Evolutionary conservation across 1,140 invertebrate species (phyloP).

Genomic region (Mamestra configurata): DNA sequence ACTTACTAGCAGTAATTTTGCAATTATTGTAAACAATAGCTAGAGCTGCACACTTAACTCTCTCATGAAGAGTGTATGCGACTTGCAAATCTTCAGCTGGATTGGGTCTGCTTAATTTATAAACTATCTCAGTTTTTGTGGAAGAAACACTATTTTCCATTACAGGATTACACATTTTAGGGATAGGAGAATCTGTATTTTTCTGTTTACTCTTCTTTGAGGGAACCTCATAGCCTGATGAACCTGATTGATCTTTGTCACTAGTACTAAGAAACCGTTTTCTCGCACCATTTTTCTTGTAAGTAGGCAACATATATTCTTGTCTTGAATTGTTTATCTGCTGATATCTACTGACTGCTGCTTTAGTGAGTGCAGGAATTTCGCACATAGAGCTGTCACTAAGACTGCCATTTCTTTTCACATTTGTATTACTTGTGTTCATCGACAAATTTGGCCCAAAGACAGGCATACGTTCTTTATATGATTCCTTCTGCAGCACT

Average conservation of each 20-base stretch:
- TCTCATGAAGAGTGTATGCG: slow-evolving; percentile 83
- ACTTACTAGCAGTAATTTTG: slow-evolving; percentile 79
- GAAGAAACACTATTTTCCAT: slow-evolving; percentile 86
- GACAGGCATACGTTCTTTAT: slow-evolving; percentile 74
- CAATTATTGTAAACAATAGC: slow-evolving; percentile 85
- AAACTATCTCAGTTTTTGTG: slow-evolving; percentile 82
- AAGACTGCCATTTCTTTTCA: slow-evolving; percentile 74
- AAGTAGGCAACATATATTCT: slow-evolving; percentile 63
- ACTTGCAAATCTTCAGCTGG: slow-evolving; percentile 79
- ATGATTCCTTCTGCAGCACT: slow-evolving; percentile 79
- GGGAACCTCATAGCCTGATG: slow-evolving; percentile 78
- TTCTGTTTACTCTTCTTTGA: slow-evolving; percentile 71
- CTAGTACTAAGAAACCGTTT: slow-evolving; percentile 73
- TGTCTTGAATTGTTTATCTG: slow-evolving; percentile 66
- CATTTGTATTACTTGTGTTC: slow-evolving; percentile 65
- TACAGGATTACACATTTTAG: slow-evolving; percentile 73
- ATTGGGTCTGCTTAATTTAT: slow-evolving; percentile 77
- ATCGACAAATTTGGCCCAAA: slow-evolving; percentile 66
- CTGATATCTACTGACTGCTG: slow-evolving; percentile 70
- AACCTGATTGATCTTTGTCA: slow-evolving; percentile 76
- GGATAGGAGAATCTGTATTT: slow-evolving; percentile 59
- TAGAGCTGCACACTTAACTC: slow-evolving; percentile 81
- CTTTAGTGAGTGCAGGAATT: slow-evolving; percentile 68
- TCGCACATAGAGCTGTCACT: slow-evolving; percentile 83
- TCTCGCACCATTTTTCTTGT: slow-evolving; percentile 67